Base-by-base conservation (phyloP, 2,113 vertebrate species). In the Thamnaconus septentrionalis region DNA sequence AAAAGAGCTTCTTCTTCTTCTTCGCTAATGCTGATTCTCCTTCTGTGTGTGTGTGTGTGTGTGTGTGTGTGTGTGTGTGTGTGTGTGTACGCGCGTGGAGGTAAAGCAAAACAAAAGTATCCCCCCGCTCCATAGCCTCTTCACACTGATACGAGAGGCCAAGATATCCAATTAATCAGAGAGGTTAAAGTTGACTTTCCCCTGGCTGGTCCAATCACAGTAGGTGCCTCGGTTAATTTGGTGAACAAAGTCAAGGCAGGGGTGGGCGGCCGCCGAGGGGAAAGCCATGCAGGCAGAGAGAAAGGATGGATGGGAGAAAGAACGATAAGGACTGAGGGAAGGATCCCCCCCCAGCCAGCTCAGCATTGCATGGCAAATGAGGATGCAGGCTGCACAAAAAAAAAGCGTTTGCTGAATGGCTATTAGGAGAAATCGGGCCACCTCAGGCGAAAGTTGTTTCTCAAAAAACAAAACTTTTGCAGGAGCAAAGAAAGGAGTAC, bases 121-220 rank as follows among this genome's bases (percentile, higher is more conserved):
- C 71, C 54, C 58, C 43, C 39, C 44, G 45, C 58, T 59, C 58
- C 5, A 8, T n/a, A 56, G 61, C 58, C 53, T 68, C 50, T 83
- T 72, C 48, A 42, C 40, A 69, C 45, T 49, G 52, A 77, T 53
- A 69, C 62, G 41, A 75, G 60, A 79, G 73, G 83, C 61, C 76
- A 80, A 50, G 53, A 65, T 74, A 82, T 82, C 73, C 83, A 87
- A 79, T 88, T 88, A 87, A 78, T 71, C 70, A 63, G 51, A 48
- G 51, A 70, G 73, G 82, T 82, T 71, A 78, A 74, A 80, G 83
- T 76, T 81, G 76, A 68, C 79, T 81, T 79, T 84, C 57, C 67
- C 47, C 59, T 66, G 67, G 66, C 51, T 77, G 70, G 60, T 66
- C 65, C 68, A 82, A 84, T 84, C 80, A 75, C 77, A 78, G 73